phyloP scores from a whole-genome alignment of 2,888 invertebrate species.

The Cataglyphis altisquamis region DNA sequence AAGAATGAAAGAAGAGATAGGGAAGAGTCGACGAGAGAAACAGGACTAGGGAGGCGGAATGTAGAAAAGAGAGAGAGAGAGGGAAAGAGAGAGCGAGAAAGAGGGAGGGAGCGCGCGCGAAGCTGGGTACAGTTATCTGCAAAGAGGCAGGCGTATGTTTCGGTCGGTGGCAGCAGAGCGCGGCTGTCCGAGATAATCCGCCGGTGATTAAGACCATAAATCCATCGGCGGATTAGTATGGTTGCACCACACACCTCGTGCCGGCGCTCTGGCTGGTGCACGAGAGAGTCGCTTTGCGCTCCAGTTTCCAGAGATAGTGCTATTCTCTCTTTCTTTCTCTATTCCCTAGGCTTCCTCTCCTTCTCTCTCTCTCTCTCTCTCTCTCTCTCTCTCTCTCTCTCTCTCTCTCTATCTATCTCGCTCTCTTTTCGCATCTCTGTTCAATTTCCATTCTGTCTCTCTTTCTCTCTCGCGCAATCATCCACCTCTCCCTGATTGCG shows the following conservation, averaged over 20 bases:
- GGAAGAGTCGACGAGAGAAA: constrained; percentile 20
- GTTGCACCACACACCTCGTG: constrained; percentile 81
- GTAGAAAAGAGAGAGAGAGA: constrained; percentile 26
- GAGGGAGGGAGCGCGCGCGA: constrained; percentile 47
- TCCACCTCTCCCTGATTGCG: constrained; percentile 52
- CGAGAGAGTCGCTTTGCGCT: constrained; percentile 65
- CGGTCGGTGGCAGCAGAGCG: constrained; percentile 83
- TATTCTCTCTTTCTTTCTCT: constrained; percentile 29
- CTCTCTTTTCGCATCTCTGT: constrained; percentile 26
- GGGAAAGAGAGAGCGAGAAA: constrained; percentile 21
- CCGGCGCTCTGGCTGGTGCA: constrained; percentile 69
- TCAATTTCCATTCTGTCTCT: constrained; percentile 30
- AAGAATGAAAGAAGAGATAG: constrained; percentile 15
- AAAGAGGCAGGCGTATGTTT: constrained; percentile 85
- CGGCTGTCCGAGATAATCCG: constrained; percentile 88
- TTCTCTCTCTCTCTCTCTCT: constrained; percentile 31
- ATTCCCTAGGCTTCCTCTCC: too few species aligned
- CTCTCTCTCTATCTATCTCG: constrained; percentile 12
- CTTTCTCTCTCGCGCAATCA: constrained; percentile 44
- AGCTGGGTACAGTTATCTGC: constrained; percentile 84
- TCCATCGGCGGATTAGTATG: constrained; percentile 87
- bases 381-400: constrained; percentile 35
- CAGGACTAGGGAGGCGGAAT: constrained; percentile 16
- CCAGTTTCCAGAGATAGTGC: constrained; percentile 66
- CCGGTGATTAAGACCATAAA: constrained; percentile 90